A percentile compares a stretch with the other conserved stretches of the same genome.
These are phyloP conservation scores for Drosophila ustulata DNA, from an alignment of 2,888 invertebrate genomes.

Conservation along the genomic window DNA sequence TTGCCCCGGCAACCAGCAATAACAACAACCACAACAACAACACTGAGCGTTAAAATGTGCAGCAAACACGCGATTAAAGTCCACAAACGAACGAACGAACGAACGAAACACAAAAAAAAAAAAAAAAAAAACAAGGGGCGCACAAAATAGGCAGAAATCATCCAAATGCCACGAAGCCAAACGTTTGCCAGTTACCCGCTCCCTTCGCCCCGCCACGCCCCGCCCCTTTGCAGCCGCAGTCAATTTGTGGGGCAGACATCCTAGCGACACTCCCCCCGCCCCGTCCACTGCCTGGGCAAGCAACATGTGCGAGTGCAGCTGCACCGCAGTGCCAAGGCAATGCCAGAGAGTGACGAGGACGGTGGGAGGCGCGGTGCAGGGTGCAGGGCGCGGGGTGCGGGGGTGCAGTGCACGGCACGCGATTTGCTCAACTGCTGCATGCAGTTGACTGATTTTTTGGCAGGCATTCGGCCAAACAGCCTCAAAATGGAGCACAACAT, in stretches of 20 bases:
- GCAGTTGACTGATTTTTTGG: constrained; percentile 66
- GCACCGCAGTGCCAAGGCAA: constrained; percentile 54
- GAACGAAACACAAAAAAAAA: neutral
- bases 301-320: constrained; percentile 64
- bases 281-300: constrained; percentile 7
- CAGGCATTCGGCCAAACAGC: constrained; percentile 24
- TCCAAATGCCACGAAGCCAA: constrained; percentile 72
- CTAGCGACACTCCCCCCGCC: neutral
- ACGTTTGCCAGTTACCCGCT: constrained; percentile 31
- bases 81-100: constrained; percentile 27
- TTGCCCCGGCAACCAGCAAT: constrained; percentile 68
- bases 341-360: neutral
- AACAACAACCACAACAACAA: constrained; percentile 16
- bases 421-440: constrained; percentile 65
- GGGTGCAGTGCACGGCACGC: constrained; percentile 52
- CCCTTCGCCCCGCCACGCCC: neutral
- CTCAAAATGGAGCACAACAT: constrained; percentile 72
- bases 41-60: constrained; percentile 75
- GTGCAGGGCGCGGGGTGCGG: neutral
- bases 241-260: constrained; percentile 50
- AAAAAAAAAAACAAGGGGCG: neutral
- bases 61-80: constrained; percentile 72
- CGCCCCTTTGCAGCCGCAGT: constrained; percentile 31
- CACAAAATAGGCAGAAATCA: constrained; percentile 75
- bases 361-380: neutral